A percentile compares a stretch with the other conserved stretches of the same genome.
Evolutionary conservation across 1,140 invertebrate species (phyloP).

Genomic region (Calephelis virginiensis): DNA sequence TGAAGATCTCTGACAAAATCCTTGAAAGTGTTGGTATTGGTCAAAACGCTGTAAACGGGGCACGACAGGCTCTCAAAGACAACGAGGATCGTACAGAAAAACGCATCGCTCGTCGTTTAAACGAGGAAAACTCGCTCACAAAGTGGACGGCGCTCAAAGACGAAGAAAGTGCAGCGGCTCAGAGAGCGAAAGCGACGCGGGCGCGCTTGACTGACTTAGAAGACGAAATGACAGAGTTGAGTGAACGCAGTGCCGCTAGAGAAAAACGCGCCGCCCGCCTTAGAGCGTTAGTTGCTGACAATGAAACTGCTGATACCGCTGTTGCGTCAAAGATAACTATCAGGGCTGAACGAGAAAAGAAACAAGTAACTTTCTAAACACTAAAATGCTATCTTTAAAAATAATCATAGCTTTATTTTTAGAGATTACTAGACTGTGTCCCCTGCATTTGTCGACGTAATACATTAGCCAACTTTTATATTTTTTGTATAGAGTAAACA

Average conservation of each 20-base stretch:
- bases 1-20: conserved; percentile 80
- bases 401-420: conserved; percentile 17
- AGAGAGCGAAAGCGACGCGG: conserved; percentile 63
- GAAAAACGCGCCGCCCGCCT: conserved; percentile 80
- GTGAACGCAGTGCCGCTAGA: conserved; percentile 78
- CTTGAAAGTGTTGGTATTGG: conserved; percentile 78
- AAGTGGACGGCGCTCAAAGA: conserved; percentile 79
- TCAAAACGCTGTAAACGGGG: conserved; percentile 57
- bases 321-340: conserved; percentile 58
- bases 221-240: conserved; percentile 80
- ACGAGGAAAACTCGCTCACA: conserved; percentile 69
- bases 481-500: conserved; percentile 61
- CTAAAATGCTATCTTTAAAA: conserved; percentile 27
- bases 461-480: conserved; percentile 62
- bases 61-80: conserved; percentile 67
- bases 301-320: conserved; percentile 55
- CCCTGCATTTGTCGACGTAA: conserved; percentile 66
- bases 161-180: conserved; percentile 60
- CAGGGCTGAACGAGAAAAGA: conserved; percentile 65
- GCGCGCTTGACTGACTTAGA: conserved; percentile 80
- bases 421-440: conserved; percentile 55
- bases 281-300: conserved; percentile 79
- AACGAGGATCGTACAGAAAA: conserved; percentile 76
- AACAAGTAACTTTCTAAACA: conserved; percentile 72
- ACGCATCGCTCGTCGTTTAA: conserved; percentile 65